phyloP scores from a whole-genome alignment of 2,113 vertebrate species.

The Cryptomyrus ogoouensis region DNA sequence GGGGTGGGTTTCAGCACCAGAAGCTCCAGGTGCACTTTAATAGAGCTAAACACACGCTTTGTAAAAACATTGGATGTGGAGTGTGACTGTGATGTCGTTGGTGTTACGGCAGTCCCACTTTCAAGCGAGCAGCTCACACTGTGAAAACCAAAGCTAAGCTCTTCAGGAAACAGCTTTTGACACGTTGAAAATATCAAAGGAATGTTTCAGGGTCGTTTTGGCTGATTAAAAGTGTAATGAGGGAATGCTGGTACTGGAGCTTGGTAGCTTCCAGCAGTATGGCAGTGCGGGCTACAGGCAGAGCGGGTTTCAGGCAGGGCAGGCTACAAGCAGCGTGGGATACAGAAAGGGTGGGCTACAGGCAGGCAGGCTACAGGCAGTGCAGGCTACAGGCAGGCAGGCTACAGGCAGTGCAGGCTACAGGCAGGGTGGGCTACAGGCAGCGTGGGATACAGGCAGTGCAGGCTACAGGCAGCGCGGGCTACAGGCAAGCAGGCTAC shows the following conservation, averaged over 20 bases:
- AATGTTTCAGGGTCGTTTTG: constrained; percentile 57
- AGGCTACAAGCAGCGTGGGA: constrained; percentile 22
- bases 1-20: neutral
- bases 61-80: neutral
- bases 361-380: too few species aligned
- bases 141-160: neutral
- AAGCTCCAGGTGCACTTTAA: neutral
- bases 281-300: constrained; percentile 38
- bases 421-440: too few species aligned
- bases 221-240: constrained; percentile 60
- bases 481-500: constrained; percentile 15
- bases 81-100: too few species aligned
- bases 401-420: too few species aligned
- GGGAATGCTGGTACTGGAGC: constrained; percentile 26
- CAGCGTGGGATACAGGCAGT: neutral
- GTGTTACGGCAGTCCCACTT: neutral
- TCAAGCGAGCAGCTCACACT: neutral
- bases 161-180: neutral
- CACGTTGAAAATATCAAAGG: constrained; percentile 28
- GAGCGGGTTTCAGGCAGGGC: constrained; percentile 18
- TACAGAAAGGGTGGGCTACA: too few species aligned
- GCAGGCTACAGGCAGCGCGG: constrained; percentile 28
- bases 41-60: neutral
- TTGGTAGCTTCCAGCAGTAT: constrained; percentile 43
- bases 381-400: too few species aligned